Evolutionary conservation across 2,797 vertebrate genomes (phyloP).

Genomic region (Chelidonichthys spinosus): DNA sequence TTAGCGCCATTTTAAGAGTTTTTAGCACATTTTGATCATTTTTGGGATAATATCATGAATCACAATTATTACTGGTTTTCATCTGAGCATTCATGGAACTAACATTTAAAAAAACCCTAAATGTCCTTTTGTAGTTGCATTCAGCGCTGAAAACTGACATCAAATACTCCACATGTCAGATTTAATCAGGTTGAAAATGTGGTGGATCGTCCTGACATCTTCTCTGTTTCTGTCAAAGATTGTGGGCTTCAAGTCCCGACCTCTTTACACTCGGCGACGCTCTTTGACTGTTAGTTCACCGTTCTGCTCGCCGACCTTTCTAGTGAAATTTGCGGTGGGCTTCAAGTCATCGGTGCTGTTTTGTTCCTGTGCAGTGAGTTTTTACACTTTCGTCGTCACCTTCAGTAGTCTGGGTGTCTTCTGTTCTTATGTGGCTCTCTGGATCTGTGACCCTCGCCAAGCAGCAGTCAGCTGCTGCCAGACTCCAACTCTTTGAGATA

Average conservation of each 20-base stretch:
- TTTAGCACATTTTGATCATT: too few species aligned
- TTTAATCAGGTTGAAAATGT: neutral
- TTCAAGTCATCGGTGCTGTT: neutral
- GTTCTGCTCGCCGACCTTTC: neutral
- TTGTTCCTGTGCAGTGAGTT: slow-evolving; percentile 16
- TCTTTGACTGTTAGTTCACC: slow-evolving; percentile 19
- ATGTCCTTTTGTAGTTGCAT: neutral
- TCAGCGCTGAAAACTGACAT: neutral
- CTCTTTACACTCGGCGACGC: slow-evolving; percentile 18
- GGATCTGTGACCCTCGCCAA: slow-evolving; percentile 55
- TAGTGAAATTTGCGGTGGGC: neutral
- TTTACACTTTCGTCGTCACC: slow-evolving; percentile 24
- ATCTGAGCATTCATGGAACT: too few species aligned
- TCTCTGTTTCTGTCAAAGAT: slow-evolving; percentile 5
- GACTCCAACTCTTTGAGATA: slow-evolving; percentile 53
- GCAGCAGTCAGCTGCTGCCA: slow-evolving; percentile 56
- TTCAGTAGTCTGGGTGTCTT: slow-evolving; percentile 22
- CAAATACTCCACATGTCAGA: neutral
- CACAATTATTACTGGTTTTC: too few species aligned
- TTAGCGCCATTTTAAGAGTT: too few species aligned
- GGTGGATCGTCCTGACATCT: neutral
- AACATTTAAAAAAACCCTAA: too few species aligned
- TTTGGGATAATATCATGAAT: too few species aligned
- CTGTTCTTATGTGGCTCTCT: slow-evolving; percentile 16
- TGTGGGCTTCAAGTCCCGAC: neutral